Evolutionary conservation across 2,888 invertebrate genomes (phyloP), one percentile per base, ranked within the genome.

Genomic region (Orchesellides sinensis): DNA sequence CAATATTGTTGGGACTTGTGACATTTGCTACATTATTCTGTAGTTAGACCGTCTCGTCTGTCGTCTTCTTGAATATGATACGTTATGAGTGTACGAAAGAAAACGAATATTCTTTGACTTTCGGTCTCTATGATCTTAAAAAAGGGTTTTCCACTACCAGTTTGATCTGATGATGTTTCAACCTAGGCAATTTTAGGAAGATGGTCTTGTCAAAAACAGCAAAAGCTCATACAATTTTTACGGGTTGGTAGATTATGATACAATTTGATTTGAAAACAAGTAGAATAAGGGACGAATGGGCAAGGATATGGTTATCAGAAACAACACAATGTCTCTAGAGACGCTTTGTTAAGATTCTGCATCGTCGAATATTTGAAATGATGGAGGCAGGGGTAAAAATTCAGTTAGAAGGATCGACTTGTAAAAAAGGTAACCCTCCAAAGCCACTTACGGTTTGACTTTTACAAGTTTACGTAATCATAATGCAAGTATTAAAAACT

Each of bases 381-480:
- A 35, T 19, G 49, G 49, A 49, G n/a, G n/a, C 49, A 49, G 49
- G 2, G 19, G 49, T 17, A 49, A 49, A 49, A 19, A 49, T 49
- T 21, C 49, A 74, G 52, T 29, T 40, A 29, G 40, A 56, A 61
- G 72, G 47, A 73, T 47, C 61, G 63, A 63, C 56, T 52, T 69
- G 17, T 52, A 17, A 56, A 59, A 56, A 29, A 59, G n/a, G n/a
- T n/a, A n/a, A n/a, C n/a, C n/a, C n/a, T n/a, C n/a, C n/a, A 59
- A 70, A 70, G 56, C 70, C 70, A 70, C 70, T 74, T 75, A 66
- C 65, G 65, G 65, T 65, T 65, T 75, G 75, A 75, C 75, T 75
- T 75, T 75, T 75, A 66, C 75, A 63, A 63, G 35, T 74, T 74
- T 49, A 65, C 74, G 65, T 40, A 65, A 65, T 74, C 65, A 73